phyloP scores from a whole-genome alignment of 2,797 vertebrate genomes.

The Chelon labrosus region DNA sequence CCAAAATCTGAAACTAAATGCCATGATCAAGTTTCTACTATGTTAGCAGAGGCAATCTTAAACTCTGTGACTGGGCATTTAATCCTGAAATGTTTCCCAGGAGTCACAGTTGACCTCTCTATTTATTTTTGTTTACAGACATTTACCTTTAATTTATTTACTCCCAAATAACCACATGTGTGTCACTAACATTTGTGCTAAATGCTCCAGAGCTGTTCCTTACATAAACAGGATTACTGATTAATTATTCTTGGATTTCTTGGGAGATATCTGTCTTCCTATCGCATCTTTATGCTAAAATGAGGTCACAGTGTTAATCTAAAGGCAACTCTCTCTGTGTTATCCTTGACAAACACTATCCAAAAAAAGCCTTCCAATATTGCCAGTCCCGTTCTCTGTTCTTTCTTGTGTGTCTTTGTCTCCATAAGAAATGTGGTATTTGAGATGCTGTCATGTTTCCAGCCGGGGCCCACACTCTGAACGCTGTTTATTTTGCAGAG shows the following conservation, averaged over 20 bases:
- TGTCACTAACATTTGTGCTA: not conserved
- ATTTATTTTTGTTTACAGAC: not conserved
- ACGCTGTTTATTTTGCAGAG: slow-evolving; percentile 69
- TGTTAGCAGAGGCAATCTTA: no score
- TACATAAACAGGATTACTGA: not conserved
- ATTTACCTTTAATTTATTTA: not conserved
- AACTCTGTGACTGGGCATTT: not conserved
- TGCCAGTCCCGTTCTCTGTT: slow-evolving; percentile 22
- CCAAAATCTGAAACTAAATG: not conserved
- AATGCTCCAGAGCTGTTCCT: slow-evolving; percentile 1
- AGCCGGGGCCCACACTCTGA: slow-evolving; percentile 73
- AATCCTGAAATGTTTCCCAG: not conserved
- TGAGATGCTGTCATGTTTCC: slow-evolving; percentile 71
- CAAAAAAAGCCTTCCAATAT: slow-evolving; percentile 20
- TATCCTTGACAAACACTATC: slow-evolving; percentile 31
- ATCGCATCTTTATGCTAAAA: slow-evolving; percentile 18
- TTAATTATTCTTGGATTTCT: slow-evolving; percentile 21
- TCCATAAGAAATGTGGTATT: slow-evolving; percentile 52
- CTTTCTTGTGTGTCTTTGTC: slow-evolving; percentile 43
- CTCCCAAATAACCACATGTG: slow-evolving; percentile 2
- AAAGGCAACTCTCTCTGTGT: slow-evolving; percentile 19
- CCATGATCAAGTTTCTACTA: not conserved
- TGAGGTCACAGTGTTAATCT: slow-evolving; percentile 24
- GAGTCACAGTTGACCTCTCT: not conserved
- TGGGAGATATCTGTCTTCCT: slow-evolving; percentile 6